A percentile compares a stretch with the other conserved stretches of the same genome.
Evolutionary conservation across 2,888 invertebrate species (phyloP).

Genomic region (Phania funesta): DNA sequence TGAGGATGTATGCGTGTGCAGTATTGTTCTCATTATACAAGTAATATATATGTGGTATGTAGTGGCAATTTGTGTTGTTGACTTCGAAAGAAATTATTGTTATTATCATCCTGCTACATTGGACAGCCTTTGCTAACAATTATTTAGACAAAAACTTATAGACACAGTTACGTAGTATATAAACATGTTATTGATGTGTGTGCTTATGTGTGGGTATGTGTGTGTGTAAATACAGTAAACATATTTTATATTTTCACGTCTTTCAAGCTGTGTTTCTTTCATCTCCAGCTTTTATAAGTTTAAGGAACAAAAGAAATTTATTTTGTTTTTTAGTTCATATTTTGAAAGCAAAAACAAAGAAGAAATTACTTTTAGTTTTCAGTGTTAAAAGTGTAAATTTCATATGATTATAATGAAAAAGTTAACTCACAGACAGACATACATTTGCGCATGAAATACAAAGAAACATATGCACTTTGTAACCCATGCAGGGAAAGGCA

Average conservation of each 20-base stretch:
- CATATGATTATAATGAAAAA: slow-evolving; percentile 61
- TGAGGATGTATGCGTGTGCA: not conserved
- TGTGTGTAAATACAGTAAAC: not conserved
- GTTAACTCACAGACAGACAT: slow-evolving; percentile 17
- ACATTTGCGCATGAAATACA: no score
- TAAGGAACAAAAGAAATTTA: slow-evolving; percentile 36
- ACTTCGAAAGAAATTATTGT: not conserved
- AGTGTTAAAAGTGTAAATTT: slow-evolving; percentile 62
- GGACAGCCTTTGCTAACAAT: not conserved
- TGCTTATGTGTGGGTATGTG: no score
- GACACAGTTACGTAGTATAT: not conserved
- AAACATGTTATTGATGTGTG: no score
- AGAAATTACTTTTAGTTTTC: slow-evolving; percentile 27
- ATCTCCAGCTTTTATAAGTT: not conserved
- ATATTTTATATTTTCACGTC: not conserved
- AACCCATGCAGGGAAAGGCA: no score
- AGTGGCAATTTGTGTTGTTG: no score
- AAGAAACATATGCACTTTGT: no score
- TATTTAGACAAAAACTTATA: not conserved
- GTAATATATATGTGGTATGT: not conserved
- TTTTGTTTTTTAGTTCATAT: slow-evolving; percentile 31
- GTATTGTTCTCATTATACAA: not conserved
- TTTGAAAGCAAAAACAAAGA: slow-evolving; percentile 1
- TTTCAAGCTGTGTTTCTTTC: not conserved
- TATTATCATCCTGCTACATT: not conserved